Evolutionary conservation across 2,888 invertebrate genomes (phyloP).

Genomic region (Beris morrisii): DNA sequence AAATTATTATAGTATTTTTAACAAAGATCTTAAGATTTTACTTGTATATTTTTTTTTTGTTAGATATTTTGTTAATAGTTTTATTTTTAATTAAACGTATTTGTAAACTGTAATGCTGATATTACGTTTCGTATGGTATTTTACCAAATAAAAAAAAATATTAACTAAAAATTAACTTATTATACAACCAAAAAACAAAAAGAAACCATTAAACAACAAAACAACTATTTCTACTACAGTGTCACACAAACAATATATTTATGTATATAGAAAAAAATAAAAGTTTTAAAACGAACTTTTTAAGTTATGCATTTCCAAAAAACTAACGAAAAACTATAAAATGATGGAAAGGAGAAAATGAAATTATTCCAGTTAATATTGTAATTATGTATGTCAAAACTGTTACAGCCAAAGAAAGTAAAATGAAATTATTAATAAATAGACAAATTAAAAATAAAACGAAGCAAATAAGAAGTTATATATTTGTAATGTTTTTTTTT

Average conservation of each 20-base stretch:
- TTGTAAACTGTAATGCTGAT: conserved; percentile 60
- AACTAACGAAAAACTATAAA: conserved; percentile 1
- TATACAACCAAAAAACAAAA: conserved; percentile 3
- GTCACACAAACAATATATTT: conserved; percentile 4
- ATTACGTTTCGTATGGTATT: conserved; percentile 65
- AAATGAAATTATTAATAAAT: conserved; percentile 9
- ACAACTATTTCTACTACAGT: neutral
- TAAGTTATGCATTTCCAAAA: neutral
- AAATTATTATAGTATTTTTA: neutral
- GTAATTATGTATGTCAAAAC: conserved; percentile 11
- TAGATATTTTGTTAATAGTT: neutral
- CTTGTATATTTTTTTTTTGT: neutral
- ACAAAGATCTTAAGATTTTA: neutral
- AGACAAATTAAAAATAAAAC: conserved; percentile 15
- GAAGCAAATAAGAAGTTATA: conserved; percentile 16
- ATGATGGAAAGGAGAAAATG: neutral
- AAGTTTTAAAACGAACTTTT: neutral
- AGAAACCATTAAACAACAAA: neutral
- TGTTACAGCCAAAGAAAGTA: neutral
- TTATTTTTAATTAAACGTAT: conserved; percentile 30
- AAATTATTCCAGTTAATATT: neutral
- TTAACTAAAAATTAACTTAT: neutral
- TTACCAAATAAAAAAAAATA: conserved; percentile 53
- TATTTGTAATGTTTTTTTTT: conserved; percentile 27
- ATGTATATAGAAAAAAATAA: conserved; percentile 12